Evolutionary conservation across 1,140 invertebrate species (phyloP).

Genomic region (Chironomus striatipennis): DNA sequence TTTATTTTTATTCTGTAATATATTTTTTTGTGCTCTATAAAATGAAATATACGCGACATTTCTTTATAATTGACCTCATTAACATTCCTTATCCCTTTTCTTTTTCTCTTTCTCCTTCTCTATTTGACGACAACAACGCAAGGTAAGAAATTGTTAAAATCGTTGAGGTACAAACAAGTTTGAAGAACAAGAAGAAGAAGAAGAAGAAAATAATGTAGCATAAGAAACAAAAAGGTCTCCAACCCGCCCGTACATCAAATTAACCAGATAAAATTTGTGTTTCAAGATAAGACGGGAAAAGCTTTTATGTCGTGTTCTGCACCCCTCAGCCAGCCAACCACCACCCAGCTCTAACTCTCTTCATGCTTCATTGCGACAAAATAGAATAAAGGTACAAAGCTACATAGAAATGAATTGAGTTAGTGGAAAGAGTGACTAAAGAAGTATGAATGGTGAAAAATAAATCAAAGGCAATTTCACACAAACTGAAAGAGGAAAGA

Average conservation of each 20-base stretch:
- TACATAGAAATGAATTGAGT: conserved; percentile 13
- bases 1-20: too few species aligned
- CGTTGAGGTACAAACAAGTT: neutral
- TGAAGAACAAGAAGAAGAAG: neutral
- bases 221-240: neutral
- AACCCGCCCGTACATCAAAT: conserved; percentile 3
- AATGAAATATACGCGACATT: neutral
- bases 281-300: conserved; percentile 5
- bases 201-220: neutral
- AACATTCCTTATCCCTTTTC: neutral
- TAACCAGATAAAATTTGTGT: conserved; percentile 14
- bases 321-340: neutral
- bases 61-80: conserved; percentile 3
- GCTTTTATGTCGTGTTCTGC: neutral
- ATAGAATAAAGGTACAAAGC: neutral
- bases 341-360: neutral
- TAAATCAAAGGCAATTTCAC: conserved; percentile 13
- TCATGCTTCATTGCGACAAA: conserved; percentile 6
- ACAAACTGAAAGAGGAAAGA: neutral
- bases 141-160: neutral
- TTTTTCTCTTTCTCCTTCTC: neutral
- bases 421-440: neutral
- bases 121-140: neutral
- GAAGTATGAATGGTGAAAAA: neutral
- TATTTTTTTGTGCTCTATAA: too few species aligned